A percentile compares a stretch with the other conserved stretches of the same genome.
phyloP scores from a whole-genome alignment of 1,140 invertebrate species.

The Drosophila serrata region DNA sequence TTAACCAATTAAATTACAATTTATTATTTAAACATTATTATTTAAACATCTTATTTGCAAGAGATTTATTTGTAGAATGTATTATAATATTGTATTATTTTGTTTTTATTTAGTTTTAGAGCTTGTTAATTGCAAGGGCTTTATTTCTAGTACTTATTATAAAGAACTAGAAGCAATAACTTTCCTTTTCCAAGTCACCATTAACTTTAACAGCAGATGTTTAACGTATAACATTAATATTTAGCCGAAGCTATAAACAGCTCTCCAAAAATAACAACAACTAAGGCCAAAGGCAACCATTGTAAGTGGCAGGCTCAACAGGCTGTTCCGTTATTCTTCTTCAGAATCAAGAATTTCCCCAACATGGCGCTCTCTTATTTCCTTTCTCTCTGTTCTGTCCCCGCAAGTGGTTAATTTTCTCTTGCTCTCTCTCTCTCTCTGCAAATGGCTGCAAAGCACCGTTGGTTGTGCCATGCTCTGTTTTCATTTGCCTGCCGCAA shows the following conservation, averaged over 20 bases:
- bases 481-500: conserved; percentile 65
- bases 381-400: too few relatives aligned
- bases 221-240: not conserved
- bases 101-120: too few relatives aligned
- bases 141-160: not conserved
- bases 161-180: not conserved
- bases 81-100: too few relatives aligned
- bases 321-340: conserved; percentile 67
- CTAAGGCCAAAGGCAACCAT: not conserved
- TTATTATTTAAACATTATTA: too few relatives aligned
- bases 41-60: too few relatives aligned
- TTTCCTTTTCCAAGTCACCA: not conserved
- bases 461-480: conserved; percentile 22
- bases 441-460: not conserved
- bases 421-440: conserved; percentile 5
- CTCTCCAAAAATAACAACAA: not conserved
- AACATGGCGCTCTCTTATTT: conserved; percentile 31
- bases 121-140: too few relatives aligned
- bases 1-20: too few relatives aligned
- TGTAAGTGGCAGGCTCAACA: conserved; percentile 57
- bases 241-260: not conserved
- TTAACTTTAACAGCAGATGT: not conserved
- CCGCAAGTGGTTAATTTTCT: conserved; percentile 2
- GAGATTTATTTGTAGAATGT: too few relatives aligned
- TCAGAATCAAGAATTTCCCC: conserved; percentile 59